Evolutionary conservation across 2,113 vertebrate genomes (phyloP).

Genomic region (Sander lucioperca): DNA sequence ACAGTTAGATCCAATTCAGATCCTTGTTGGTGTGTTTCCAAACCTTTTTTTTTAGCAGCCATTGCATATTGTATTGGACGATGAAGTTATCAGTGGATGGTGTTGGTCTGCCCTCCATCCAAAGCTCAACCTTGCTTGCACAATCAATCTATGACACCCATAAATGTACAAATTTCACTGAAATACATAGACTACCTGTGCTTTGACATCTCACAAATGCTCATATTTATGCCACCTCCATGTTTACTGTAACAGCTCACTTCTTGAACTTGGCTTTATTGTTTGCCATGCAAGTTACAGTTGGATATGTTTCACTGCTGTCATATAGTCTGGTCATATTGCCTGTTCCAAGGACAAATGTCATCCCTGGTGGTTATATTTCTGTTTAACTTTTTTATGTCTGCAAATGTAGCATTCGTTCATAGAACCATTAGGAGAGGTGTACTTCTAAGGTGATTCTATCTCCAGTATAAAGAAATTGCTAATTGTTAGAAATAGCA

Average conservation of each 20-base stretch:
- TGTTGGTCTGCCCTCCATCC: constrained; percentile 19
- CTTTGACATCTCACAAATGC: not conserved
- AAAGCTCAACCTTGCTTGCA: constrained; percentile 22
- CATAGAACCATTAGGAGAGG: not conserved
- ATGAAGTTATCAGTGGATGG: constrained; percentile 23
- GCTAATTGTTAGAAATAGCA: not conserved
- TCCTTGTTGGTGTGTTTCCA: constrained; percentile 5
- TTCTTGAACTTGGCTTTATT: not conserved
- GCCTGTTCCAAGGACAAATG: not conserved
- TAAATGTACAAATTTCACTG: not conserved
- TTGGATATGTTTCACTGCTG: not conserved
- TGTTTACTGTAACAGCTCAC: not conserved
- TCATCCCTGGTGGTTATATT: not conserved
- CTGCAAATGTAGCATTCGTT: not conserved
- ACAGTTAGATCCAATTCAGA: not conserved
- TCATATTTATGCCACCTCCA: not conserved
- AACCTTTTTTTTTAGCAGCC: constrained; percentile 6
- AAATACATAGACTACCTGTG: not conserved
- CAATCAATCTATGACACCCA: constrained; percentile 4
- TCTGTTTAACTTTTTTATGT: not conserved
- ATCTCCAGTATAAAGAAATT: not conserved
- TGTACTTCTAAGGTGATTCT: not conserved
- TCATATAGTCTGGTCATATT: not conserved
- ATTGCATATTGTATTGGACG: constrained; percentile 6
- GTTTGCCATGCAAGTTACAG: not conserved